phyloP scores from a whole-genome alignment of 2,113 vertebrate species.

The Seriola dumerili region DNA sequence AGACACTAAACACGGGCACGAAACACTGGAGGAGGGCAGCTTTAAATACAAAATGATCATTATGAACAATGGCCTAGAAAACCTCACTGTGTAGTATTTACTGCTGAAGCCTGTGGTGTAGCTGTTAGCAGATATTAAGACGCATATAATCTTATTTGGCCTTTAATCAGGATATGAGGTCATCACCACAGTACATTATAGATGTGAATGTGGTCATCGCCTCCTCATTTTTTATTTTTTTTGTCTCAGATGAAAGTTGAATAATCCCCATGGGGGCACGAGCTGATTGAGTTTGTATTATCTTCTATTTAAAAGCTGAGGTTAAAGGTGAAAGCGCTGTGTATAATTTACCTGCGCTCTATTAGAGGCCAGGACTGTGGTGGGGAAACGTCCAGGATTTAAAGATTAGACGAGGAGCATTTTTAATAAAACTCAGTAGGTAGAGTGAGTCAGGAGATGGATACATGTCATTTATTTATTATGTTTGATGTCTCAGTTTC shows the following conservation, averaged over 20 bases:
- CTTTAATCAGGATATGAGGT: slow-evolving; percentile 51
- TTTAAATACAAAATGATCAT: background rate
- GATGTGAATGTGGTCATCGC: slow-evolving; percentile 27
- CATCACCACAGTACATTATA: slow-evolving; percentile 8
- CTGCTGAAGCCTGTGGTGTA: background rate
- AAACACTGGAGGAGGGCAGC: background rate
- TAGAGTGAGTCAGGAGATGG: background rate
- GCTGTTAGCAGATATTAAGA: slow-evolving; percentile 13
- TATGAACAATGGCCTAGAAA: background rate
- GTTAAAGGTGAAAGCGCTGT: slow-evolving; percentile 53
- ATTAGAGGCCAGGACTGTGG: background rate
- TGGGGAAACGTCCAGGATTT: slow-evolving; percentile 35
- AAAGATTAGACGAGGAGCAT: background rate
- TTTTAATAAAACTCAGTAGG: too few relatives aligned
- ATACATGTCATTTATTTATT: background rate
- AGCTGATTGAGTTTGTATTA: slow-evolving; percentile 45
- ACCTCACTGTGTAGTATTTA: background rate
- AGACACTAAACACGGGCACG: background rate
- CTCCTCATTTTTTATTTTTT: slow-evolving; percentile 13
- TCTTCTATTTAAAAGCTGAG: slow-evolving; percentile 63
- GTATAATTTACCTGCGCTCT: slow-evolving; percentile 33
- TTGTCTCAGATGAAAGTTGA: slow-evolving; percentile 13
- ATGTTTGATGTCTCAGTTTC: too few relatives aligned
- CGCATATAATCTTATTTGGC: background rate
- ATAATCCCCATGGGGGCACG: slow-evolving; percentile 10